Conservation (phyloP, 2,113 vertebrate genomes). For the Paramormyrops kingsleyae region DNA sequence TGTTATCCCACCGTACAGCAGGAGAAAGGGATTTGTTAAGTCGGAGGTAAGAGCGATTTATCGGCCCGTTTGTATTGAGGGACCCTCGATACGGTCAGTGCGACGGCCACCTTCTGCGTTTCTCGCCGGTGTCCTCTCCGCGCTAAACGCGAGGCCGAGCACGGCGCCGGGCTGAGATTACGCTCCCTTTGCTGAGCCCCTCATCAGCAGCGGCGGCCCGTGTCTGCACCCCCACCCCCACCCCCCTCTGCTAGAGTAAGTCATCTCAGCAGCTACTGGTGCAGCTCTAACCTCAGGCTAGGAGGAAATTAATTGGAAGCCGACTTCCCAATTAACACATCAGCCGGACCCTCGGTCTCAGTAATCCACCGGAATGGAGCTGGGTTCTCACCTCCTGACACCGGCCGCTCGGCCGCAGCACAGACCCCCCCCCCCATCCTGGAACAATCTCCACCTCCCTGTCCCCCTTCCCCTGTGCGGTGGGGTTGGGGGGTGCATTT, state of each 20-base stretch:
- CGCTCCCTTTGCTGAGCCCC: not conserved
- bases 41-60: slow-evolving; percentile 2
- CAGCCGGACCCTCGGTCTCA: slow-evolving; percentile 58
- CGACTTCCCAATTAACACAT: slow-evolving; percentile 68
- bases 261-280: slow-evolving; percentile 53
- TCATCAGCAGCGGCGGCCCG: not conserved
- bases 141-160: not conserved
- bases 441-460: slow-evolving; percentile 24
- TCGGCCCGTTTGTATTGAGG: not conserved
- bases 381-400: slow-evolving; percentile 66
- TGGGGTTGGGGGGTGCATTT: slow-evolving; percentile 44
- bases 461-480: slow-evolving; percentile 48
- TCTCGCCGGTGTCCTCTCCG: not conserved
- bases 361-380: slow-evolving; percentile 67
- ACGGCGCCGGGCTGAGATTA: not conserved
- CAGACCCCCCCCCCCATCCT: slow-evolving; percentile 56
- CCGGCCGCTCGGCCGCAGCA: slow-evolving; percentile 50
- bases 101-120: too few species aligned
- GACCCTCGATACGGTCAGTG: not conserved
- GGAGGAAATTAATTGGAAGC: slow-evolving; percentile 74
- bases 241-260: slow-evolving; percentile 32
- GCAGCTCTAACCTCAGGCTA: slow-evolving; percentile 66
- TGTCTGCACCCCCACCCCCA: slow-evolving; percentile 10
- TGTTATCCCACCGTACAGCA: not conserved
- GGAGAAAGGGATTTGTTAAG: slow-evolving; percentile 15